Conservation (phyloP, 2,113 vertebrate species). For the Drymodes brunneopygia region DNA sequence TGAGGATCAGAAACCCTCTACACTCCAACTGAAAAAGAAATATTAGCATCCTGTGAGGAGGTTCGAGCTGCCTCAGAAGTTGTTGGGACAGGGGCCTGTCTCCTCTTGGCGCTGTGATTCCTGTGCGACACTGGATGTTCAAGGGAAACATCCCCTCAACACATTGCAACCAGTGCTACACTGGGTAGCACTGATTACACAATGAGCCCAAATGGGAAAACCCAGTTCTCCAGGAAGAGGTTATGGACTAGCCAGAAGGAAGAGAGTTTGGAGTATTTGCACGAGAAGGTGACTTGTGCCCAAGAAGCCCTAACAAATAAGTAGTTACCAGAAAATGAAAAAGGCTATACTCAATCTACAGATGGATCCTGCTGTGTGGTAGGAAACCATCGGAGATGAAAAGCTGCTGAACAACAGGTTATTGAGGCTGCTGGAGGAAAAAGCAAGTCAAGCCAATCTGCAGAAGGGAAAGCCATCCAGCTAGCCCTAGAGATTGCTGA, state of each 20-base stretch:
- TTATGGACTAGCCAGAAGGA: neutral
- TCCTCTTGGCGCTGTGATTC: fast-evolving
- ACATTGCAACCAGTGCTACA: fast-evolving
- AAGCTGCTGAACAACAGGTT: neutral
- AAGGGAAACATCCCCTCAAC: fast-evolving
- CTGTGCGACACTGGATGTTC: fast-evolving
- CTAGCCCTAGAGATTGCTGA: neutral
- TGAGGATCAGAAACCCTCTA: neutral
- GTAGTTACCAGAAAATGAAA: fast-evolving
- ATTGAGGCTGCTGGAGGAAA: neutral
- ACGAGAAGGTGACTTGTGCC: neutral
- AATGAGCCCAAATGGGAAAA: neutral
- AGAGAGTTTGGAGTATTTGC: neutral
- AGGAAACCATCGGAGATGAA: neutral
- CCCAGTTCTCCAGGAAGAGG: neutral
- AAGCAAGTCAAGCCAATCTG: neutral
- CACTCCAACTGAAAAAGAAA: neutral
- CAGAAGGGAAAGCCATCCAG: neutral
- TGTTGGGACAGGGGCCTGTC: no score
- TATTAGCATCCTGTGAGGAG: neutral
- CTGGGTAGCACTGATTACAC: no score
- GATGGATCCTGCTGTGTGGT: no score
- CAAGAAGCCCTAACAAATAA: neutral
- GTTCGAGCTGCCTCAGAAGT: fast-evolving
- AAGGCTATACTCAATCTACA: neutral